Base-by-base conservation (phyloP, 2,113 vertebrate genomes). In the Gallinago undulata region DNA sequence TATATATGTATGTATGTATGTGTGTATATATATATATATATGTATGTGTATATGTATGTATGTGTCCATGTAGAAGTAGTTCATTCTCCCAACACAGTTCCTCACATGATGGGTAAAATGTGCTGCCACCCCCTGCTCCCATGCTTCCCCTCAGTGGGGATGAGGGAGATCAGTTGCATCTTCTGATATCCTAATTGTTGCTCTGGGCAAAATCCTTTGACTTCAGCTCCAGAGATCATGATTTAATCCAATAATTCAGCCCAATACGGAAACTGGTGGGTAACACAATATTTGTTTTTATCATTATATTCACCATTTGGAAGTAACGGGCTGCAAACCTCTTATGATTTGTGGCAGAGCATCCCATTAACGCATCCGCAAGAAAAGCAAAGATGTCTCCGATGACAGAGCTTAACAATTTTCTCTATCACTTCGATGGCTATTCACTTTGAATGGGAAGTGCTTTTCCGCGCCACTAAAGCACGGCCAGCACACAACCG, bases 371-470 rank as follows among this genome's bases (percentile, higher is more conserved):
- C 1, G 0, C 67, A 30, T 28, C 67, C 35, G 63, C 73, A 85
- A 94, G 93, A 45, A 67, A 85, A 47, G 57, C 30, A 14, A 87
- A 63, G 66, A 89, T 51, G 67, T 43, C 64, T 79, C 78, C 70
- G 39, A 5, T 56, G 87, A 51, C 69, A 87, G 74, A 87, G 76
- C 84, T 93, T 93, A 91, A 82, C 84, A 87, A 80, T 91, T 94
- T 91, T 89, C 94, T 87, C 66, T 79, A 35, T 91, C 89, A 53
- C 87, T 94, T 76, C 55, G 69, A 89, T 83, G 74, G 82, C 84
- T 91, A 10, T 66, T 85, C 86, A 74, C 77, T 82, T 96, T 41
- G 84, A 91, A 87, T 33, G 63, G 89, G 57, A 94, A 95, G 89
- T 87, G 63, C 41, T 95, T 95, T 94, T 96, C 94, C 0, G 5